phyloP scores from a whole-genome alignment of 2,888 invertebrate genomes.

The Sarcophaga caerulescens region DNA sequence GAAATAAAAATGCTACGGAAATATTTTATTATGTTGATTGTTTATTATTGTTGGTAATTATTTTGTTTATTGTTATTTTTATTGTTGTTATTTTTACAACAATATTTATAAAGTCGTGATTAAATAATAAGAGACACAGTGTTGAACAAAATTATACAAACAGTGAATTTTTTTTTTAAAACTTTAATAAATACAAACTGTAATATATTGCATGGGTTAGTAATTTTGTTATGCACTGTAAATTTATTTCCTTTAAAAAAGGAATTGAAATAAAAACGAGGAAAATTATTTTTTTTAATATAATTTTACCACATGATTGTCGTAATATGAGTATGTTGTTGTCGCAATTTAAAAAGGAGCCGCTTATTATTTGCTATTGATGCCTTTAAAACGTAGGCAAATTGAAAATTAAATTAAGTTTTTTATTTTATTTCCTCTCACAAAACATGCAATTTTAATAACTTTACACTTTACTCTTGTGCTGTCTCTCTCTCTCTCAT shows the following conservation, averaged over 20 bases:
- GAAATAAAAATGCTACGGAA: not conserved
- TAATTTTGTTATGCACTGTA: not conserved
- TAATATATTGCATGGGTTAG: not conserved
- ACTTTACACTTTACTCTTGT: too few species aligned
- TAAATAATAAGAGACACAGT: not conserved
- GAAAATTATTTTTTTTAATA: not conserved
- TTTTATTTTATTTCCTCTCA: too few species aligned
- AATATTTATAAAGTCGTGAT: not conserved
- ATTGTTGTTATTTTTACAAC: not conserved
- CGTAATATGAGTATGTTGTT: slow-evolving; percentile 1
- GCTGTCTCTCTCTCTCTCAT: too few species aligned
- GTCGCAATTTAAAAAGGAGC: not conserved
- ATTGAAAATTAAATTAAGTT: not conserved
- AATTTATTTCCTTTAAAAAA: too few species aligned
- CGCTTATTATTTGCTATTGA: slow-evolving; percentile 11
- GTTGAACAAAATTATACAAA: not conserved
- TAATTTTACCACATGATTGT: slow-evolving; percentile 31
- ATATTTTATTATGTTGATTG: slow-evolving; percentile 30
- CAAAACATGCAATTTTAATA: too few species aligned
- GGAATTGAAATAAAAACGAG: not conserved
- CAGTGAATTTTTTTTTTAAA: not conserved
- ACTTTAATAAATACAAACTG: not conserved
- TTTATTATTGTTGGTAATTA: slow-evolving; percentile 20
- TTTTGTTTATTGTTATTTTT: slow-evolving; percentile 15
- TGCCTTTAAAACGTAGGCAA: not conserved